Evolutionary conservation across 1,140 invertebrate species (phyloP).

Genomic region (Euwallacea similis): DNA sequence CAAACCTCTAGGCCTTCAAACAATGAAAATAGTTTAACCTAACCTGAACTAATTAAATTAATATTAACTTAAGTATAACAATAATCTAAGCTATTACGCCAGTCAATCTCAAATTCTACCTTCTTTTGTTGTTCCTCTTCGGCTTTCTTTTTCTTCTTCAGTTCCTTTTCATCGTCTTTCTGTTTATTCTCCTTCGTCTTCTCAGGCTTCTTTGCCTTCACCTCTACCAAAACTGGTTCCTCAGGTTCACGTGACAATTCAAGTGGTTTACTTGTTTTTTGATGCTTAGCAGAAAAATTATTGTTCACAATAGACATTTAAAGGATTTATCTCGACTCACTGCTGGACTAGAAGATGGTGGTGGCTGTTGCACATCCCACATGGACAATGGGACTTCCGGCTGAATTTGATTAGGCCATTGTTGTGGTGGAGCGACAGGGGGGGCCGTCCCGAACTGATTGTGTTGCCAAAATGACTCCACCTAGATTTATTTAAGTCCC

Average conservation of each 20-base stretch:
- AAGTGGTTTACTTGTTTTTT: slow-evolving; percentile 22
- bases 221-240: slow-evolving; percentile 2
- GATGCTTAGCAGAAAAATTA: background rate
- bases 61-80: too few relatives aligned
- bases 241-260: slow-evolving; percentile 10
- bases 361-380: slow-evolving; percentile 52
- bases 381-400: slow-evolving; percentile 47
- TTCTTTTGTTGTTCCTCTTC: slow-evolving; percentile 42
- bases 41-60: too few relatives aligned
- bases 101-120: slow-evolving; percentile 11
- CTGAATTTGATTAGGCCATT: slow-evolving; percentile 38
- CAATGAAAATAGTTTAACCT: too few relatives aligned
- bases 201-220: slow-evolving; percentile 52
- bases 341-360: slow-evolving; percentile 1
- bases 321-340: background rate
- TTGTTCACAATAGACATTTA: background rate
- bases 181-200: slow-evolving; percentile 52
- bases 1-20: too few relatives aligned
- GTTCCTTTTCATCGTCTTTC: slow-evolving; percentile 52
- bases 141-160: slow-evolving; percentile 35
- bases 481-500: slow-evolving; percentile 23
- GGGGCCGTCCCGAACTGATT: slow-evolving; percentile 37
- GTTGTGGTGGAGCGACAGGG: slow-evolving; percentile 26
- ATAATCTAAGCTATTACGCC: too few relatives aligned
- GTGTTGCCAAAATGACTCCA: slow-evolving; percentile 50